Conservation (phyloP, 1,140 invertebrate species). For the Agraylea sexmaculata region DNA sequence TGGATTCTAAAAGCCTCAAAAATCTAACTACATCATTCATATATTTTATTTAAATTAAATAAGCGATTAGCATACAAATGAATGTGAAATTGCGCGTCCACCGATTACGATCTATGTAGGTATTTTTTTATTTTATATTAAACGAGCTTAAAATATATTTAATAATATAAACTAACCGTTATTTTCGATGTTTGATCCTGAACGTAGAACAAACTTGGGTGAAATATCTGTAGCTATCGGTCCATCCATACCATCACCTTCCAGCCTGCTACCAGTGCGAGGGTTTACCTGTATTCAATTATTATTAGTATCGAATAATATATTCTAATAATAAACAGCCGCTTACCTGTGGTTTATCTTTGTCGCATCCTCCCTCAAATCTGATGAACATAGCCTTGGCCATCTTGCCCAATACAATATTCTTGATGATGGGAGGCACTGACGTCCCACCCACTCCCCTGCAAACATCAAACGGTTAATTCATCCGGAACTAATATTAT, state of each 20-base stretch:
- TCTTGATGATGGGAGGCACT: slow-evolving; percentile 57
- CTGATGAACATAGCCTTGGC: slow-evolving; percentile 52
- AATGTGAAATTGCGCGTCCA: neutral
- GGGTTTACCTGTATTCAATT: slow-evolving; percentile 28
- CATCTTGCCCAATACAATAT: slow-evolving; percentile 53
- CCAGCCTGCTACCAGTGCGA: slow-evolving; percentile 34
- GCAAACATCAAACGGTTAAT: slow-evolving; percentile 9
- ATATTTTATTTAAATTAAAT: too few relatives aligned
- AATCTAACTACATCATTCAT: too few relatives aligned
- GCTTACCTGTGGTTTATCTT: slow-evolving; percentile 33
- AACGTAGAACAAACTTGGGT: slow-evolving; percentile 30
- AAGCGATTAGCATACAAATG: too few relatives aligned
- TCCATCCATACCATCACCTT: slow-evolving; percentile 34
- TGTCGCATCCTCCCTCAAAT: slow-evolving; percentile 34
- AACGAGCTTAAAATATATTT: neutral
- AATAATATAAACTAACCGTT: slow-evolving; percentile 1
- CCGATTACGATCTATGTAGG: neutral
- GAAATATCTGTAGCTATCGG: slow-evolving; percentile 25
- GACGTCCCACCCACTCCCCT: slow-evolving; percentile 66
- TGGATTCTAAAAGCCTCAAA: too few relatives aligned
- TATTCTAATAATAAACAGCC: slow-evolving; percentile 2
- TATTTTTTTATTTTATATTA: neutral
- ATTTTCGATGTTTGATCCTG: slow-evolving; percentile 32
- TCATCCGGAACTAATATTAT: too few relatives aligned
- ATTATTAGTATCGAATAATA: neutral